Base-by-base conservation (phyloP, 1,140 invertebrate species). In the Microplitis demolitor region DNA sequence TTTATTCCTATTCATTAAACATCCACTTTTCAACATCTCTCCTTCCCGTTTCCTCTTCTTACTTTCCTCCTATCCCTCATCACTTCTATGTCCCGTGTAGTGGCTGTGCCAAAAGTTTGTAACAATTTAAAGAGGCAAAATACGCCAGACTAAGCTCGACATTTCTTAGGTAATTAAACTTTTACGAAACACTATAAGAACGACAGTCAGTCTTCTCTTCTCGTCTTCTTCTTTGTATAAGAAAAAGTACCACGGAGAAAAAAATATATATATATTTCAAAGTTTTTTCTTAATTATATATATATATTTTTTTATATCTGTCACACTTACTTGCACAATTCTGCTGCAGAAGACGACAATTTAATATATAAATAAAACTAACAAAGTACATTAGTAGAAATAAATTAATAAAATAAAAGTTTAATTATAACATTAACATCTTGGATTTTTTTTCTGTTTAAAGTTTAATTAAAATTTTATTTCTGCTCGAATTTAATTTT, bases 91-190 rank as follows among this genome's bases (percentile, higher is more conserved):
- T 13, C 4, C 53, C 54, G 8, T 45, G 54, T 37, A 9, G 64
- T 63, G 60, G 54, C 37, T 53, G n/a, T 54, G 64, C 68, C 45
- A 16, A 72, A 76, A 74, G 45, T 76, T 76, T 56, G 60, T 60
- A 76, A 74, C 75, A 56, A 71, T 76, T 66, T 72, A 74, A 69
- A 67, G 37, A 60, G 51, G 56, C 51, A 34, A 37, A 37, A 53
- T 53, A 50, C 58, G 34, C 33, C 39, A 56, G 68, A 62, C 33
- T 73, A 54, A 33, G 13, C 14, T 9, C 24, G 68, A 74, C 51
- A 35, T 74, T 77, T 74, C 67, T 69, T 74, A 67, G 71, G 53
- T 74, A 76, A 80, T 79, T 78, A 74, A 78, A 75, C 71, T 75
- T 74, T 78, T 58, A 60, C 31, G 61, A 50, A 39, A 66, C 56